These are phyloP conservation scores for Amphiura filiformis DNA, from an alignment of 35 echinoderm and acorn worm genomes.

Conservation along the genomic window DNA sequence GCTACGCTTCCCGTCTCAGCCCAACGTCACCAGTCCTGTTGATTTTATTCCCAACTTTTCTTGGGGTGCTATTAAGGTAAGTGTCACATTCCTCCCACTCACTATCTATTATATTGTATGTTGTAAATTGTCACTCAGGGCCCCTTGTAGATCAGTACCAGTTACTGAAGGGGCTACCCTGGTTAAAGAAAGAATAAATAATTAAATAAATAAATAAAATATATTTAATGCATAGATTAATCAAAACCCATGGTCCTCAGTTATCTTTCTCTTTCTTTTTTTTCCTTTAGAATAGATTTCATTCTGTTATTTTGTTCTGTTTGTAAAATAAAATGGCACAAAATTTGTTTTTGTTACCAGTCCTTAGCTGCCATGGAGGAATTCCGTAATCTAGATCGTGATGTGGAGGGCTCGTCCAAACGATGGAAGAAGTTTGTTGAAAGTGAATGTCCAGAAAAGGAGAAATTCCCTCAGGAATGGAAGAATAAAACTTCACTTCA, in stretches of 20 bases:
- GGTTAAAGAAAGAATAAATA: no score
- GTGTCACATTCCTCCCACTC: background rate
- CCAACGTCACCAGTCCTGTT: constrained; percentile 91
- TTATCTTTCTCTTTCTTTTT: no score
- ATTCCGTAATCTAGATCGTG: constrained; percentile 96
- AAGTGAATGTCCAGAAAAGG: constrained; percentile 98
- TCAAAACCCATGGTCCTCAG: no score
- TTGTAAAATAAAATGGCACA: no score
- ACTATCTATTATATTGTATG: no score
- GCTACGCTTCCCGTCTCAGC: constrained; percentile 83
- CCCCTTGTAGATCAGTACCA: no score
- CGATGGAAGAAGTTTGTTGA: constrained; percentile 99
- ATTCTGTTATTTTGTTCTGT: no score
- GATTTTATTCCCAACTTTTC: constrained; percentile 86
- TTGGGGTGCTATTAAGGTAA: constrained; percentile 98
- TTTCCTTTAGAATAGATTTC: no score
- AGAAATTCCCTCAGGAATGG: constrained; percentile 99
- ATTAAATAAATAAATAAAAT: no score
- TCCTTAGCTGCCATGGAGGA: constrained; percentile 95
- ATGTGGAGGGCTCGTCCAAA: constrained; percentile 97
- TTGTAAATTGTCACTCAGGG: no score
- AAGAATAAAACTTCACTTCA: constrained; percentile 97
- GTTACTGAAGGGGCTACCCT: no score
- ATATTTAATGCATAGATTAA: no score
- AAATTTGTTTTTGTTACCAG: constrained; percentile 39